Conservation (phyloP, 2,797 vertebrate species). For the Anabas testudineus region DNA sequence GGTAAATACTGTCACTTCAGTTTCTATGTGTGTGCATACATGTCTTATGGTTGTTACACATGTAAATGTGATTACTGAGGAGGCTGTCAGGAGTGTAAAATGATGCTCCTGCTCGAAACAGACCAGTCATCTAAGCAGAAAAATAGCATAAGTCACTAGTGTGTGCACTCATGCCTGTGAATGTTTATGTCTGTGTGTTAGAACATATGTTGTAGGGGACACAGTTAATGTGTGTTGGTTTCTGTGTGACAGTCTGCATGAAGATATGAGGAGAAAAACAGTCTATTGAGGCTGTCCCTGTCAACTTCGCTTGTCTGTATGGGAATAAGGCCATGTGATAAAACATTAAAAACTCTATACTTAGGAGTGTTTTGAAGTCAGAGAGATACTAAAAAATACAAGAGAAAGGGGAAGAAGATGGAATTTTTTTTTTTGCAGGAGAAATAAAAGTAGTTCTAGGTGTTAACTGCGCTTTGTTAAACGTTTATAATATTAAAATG, state of each 20-base stretch:
- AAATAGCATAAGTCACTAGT: background rate
- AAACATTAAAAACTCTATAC: conserved; percentile 46
- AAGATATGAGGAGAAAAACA: background rate
- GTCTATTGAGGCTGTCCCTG: conserved; percentile 1
- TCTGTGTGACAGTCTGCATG: background rate
- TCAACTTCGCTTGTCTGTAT: background rate
- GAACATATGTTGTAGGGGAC: background rate
- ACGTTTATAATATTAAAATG: no score
- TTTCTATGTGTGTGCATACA: background rate
- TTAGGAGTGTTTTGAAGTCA: background rate
- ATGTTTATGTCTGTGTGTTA: background rate
- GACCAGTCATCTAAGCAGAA: background rate
- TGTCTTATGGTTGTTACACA: background rate
- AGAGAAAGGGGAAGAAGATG: background rate
- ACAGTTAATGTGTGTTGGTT: background rate
- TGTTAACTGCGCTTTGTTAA: no score
- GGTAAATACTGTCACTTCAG: conserved; percentile 39
- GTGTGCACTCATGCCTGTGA: background rate
- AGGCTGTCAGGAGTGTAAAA: background rate
- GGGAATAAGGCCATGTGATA: background rate
- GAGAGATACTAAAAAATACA: conserved; percentile 14
- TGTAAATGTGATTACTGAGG: background rate
- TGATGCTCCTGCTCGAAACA: background rate
- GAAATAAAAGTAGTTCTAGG: background rate
- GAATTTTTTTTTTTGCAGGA: background rate